Base-by-base conservation (phyloP, 2,888 invertebrate genomes). In the Bembecia ichneumoniformis region DNA sequence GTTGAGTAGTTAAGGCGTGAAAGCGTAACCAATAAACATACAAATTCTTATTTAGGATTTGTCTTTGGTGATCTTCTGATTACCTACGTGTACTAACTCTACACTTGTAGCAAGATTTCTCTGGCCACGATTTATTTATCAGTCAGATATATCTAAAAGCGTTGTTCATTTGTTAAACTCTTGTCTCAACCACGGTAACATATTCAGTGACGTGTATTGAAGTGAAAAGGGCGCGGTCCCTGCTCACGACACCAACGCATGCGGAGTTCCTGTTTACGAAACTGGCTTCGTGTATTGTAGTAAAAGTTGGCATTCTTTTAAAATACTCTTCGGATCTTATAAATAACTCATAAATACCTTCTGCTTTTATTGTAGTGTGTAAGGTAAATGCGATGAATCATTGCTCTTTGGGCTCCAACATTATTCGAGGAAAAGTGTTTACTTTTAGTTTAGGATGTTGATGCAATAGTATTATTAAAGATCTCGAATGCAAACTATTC, bases 271-370 rank as follows among this genome's bases (percentile, higher is more conserved):
- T 79, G 82, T 79, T 82, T 75, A 65, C 70, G 68, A 82, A 81
- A 83, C 82, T 70, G 74, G 81, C 79, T 79, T 75, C 71, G 72
- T 71, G 67, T 63, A 79, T 77, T 79, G 78, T 77, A 68, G 82
- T 84, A 83, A 83, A 83, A 83, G 82, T 83, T 82, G 83, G 75
- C 77, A 82, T 78, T 77, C 75, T 71, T 65, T 77, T 55, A 59
- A 67, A 65, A 71, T 73, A 62, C 63, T 64, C 64, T 69, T 68
- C 58, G 55, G 60, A 11, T 7, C 13, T 20, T 40, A 36, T 36
- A 11, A 10, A 40, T 47, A 11, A 11, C 13, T 20, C 16, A 36
- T 36, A 11, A 10, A 40, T 47, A 10, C 15, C 16, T 16, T 40
- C 11, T n/a, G 40, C 5, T 40, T 40, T 40, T 40, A 40, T 40